Conservation (phyloP, 2,888 invertebrate species). For the Perdita meconis region DNA sequence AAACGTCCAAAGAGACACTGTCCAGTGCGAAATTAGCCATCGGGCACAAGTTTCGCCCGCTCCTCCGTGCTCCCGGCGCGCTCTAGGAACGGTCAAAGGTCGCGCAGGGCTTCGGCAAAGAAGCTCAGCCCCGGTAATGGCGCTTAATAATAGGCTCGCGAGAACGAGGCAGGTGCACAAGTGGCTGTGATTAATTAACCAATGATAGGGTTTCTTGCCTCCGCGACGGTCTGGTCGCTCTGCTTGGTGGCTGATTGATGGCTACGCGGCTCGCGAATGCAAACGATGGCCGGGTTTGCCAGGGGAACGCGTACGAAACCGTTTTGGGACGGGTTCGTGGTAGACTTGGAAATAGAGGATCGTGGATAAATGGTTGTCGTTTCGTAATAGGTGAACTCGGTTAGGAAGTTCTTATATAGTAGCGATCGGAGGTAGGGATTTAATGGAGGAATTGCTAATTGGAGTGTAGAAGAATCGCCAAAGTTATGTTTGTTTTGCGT, state of each 20-base stretch:
- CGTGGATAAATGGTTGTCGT: constrained; percentile 17
- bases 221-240: constrained; percentile 10
- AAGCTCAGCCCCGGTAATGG: constrained; percentile 68
- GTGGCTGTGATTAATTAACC: constrained; percentile 76
- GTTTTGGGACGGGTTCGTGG: constrained; percentile 19
- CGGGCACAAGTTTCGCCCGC: background rate
- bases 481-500: too few species aligned
- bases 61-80: constrained; percentile 1
- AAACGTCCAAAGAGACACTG: constrained; percentile 17
- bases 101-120: constrained; percentile 53
- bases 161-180: constrained; percentile 73
- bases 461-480: background rate
- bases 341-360: background rate
- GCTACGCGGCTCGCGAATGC: constrained; percentile 8
- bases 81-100: constrained; percentile 62
- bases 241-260: constrained; percentile 43
- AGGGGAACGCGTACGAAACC: constrained; percentile 25
- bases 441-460: background rate
- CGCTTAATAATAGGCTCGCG: constrained; percentile 74
- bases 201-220: constrained; percentile 70
- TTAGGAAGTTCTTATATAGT: constrained; percentile 36
- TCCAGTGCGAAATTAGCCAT: constrained; percentile 21
- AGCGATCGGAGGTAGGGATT: constrained; percentile 18
- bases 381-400: constrained; percentile 45
- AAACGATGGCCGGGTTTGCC: background rate